A percentile compares a stretch with the other conserved stretches of the same genome.
These are phyloP conservation scores for Chaetura pelagica DNA, from an alignment of 2,113 vertebrate genomes.

Conservation along the genomic window DNA sequence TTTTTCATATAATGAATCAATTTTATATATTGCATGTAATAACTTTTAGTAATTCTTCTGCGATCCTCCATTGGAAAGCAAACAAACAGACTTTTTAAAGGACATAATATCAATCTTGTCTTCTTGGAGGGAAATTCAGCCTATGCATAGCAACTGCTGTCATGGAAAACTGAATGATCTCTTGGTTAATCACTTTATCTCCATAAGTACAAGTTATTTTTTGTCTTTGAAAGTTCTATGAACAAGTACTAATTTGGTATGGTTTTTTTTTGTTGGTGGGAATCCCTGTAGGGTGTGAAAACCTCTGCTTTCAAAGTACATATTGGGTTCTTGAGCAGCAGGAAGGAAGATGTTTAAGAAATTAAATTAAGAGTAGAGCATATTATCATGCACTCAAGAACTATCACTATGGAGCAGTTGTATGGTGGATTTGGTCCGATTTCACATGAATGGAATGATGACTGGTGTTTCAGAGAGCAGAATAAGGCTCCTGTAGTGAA, in stretches of 20 bases:
- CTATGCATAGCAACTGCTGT: neutral
- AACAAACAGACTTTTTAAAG: neutral
- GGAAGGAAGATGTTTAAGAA: conserved; percentile 9
- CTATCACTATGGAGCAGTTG: conserved; percentile 1
- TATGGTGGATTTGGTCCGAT: conserved; percentile 33
- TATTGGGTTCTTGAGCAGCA: conserved; percentile 30
- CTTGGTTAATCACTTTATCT: conserved; percentile 43
- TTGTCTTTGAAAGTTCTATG: conserved; percentile 2
- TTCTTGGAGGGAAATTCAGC: neutral
- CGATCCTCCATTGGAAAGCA: neutral
- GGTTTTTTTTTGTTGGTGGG: conserved; percentile 18
- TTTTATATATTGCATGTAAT: neutral
- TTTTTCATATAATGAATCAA: neutral
- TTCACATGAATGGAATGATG: conserved; percentile 36
- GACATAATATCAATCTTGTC: neutral
- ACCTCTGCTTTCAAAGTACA: conserved; percentile 29
- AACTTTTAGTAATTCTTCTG: neutral
- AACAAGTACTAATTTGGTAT: neutral
- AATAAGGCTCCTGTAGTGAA: conserved; percentile 35
- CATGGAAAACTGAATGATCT: neutral
- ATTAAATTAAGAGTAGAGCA: neutral
- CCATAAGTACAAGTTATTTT: neutral
- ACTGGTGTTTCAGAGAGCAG: neutral
- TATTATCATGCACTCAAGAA: conserved; percentile 41
- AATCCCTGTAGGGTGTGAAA: conserved; percentile 23